Evolutionary conservation across 2,888 invertebrate species (phyloP).

Genomic region (Scaptodrosophila latifasciaeformis): DNA sequence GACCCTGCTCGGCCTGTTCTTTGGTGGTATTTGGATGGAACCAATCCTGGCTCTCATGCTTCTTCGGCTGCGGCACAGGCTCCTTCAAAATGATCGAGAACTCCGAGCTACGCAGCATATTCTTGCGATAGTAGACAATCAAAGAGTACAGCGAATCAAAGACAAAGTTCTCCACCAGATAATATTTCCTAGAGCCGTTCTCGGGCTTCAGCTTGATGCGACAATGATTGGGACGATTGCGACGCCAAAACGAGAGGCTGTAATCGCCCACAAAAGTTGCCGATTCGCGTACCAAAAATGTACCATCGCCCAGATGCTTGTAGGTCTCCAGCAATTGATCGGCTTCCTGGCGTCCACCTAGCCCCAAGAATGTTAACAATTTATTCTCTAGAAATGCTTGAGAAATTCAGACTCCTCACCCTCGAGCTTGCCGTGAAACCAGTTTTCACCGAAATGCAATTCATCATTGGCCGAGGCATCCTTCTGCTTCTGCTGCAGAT

Average conservation of each 20-base stretch:
- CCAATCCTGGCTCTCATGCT: conserved; percentile 95
- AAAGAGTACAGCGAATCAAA: conserved; percentile 95
- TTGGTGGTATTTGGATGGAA: conserved; percentile 89
- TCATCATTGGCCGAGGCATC: conserved; percentile 88
- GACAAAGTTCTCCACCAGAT: conserved; percentile 88
- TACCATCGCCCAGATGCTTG: conserved; percentile 90
- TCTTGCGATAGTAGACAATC: conserved; percentile 90
- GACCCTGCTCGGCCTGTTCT: conserved; percentile 89
- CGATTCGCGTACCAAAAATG: conserved; percentile 93
- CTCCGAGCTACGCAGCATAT: conserved; percentile 91
- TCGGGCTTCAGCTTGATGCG: conserved; percentile 92
- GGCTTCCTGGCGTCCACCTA: conserved; percentile 84
- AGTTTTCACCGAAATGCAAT: conserved; percentile 92
- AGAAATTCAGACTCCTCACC: conserved; percentile 68
- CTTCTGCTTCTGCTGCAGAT: conserved; percentile 77
- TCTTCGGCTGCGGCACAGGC: conserved; percentile 95
- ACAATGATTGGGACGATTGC: conserved; percentile 92
- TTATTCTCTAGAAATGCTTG: neutral
- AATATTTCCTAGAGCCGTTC: conserved; percentile 91
- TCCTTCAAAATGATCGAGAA: conserved; percentile 91
- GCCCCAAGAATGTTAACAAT: neutral
- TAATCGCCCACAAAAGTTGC: conserved; percentile 98
- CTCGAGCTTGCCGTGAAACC: conserved; percentile 93
- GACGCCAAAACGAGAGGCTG: conserved; percentile 94
- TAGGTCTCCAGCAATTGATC: conserved; percentile 82